Conservation (phyloP, 2,797 vertebrate species). For the Amazona finschi region DNA sequence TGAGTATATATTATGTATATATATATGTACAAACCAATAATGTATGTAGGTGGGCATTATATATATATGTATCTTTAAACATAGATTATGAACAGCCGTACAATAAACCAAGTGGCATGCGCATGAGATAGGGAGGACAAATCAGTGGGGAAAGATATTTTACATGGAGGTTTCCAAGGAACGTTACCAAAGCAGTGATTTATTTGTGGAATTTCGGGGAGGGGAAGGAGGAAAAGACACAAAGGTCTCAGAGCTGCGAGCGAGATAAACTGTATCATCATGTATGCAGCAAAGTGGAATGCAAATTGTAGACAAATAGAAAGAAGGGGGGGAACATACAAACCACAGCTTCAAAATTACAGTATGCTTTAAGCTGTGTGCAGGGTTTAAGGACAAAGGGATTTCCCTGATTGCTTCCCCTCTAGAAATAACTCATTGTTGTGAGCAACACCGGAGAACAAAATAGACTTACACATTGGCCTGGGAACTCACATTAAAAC, state of each 20-base stretch:
- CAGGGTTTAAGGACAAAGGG: not conserved
- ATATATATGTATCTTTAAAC: not conserved
- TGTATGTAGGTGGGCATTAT: not conserved
- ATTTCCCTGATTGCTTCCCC: not conserved
- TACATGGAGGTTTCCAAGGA: not conserved
- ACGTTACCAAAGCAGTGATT: not conserved
- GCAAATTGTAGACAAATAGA: not conserved
- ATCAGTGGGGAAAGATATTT: not conserved
- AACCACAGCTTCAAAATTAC: not conserved
- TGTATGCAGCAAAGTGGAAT: not conserved
- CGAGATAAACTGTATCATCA: fast-evolving
- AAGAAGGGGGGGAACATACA: not conserved
- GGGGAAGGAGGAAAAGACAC: not conserved
- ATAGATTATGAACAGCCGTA: not conserved
- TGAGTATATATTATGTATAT: no score
- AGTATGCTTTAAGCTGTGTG: not conserved
- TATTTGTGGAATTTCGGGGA: not conserved
- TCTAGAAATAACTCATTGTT: conserved; percentile 13
- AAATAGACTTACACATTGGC: not conserved
- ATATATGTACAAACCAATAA: not conserved
- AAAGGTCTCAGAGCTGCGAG: not conserved
- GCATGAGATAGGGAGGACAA: not conserved
- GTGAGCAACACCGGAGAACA: not conserved
- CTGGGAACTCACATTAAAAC: not conserved
- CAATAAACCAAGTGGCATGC: not conserved